These are phyloP conservation scores for Hippotragus niger DNA, from an alignment of 2,113 vertebrate genomes.

Conservation along the genomic window DNA sequence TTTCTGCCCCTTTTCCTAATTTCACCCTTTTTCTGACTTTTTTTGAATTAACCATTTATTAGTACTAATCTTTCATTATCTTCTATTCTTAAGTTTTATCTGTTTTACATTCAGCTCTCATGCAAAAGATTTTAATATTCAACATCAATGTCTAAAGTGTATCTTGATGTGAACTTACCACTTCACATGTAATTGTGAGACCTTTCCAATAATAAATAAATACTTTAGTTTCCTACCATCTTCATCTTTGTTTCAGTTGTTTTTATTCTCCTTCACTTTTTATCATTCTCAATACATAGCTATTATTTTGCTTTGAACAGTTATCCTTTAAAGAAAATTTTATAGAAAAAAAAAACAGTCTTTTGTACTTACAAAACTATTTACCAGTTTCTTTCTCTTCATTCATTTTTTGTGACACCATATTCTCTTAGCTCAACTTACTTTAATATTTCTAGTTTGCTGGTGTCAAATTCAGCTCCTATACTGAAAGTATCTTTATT, in stretches of 20 bases:
- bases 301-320: neutral
- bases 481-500: neutral
- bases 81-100: neutral
- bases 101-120: neutral
- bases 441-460: neutral
- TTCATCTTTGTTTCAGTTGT: neutral
- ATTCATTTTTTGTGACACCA: neutral
- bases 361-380: neutral
- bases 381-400: neutral
- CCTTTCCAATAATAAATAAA: neutral
- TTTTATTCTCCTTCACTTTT: neutral
- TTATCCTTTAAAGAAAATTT: neutral
- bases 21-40: neutral
- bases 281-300: neutral
- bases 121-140: neutral
- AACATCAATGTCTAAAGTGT: neutral
- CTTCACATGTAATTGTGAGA: neutral
- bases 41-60: neutral
- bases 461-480: neutral
- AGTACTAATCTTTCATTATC: neutral
- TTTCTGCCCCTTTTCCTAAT: neutral
- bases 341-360: neutral
- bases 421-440: neutral
- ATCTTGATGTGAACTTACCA: neutral
- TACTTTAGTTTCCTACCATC: neutral